Conservation (phyloP, 2,888 invertebrate species). For the Liodrosophila aerea region DNA sequence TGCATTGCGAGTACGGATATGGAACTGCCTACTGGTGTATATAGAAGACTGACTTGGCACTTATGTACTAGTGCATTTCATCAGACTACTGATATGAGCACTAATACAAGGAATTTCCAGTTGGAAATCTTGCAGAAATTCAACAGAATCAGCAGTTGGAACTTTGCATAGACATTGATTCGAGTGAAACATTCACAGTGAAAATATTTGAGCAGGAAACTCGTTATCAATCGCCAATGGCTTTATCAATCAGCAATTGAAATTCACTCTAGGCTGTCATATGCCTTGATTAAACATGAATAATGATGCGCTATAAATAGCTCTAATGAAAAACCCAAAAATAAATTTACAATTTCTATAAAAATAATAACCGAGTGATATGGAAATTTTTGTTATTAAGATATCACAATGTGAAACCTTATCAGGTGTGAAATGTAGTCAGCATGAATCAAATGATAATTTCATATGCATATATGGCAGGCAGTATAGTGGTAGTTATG, state of each 20-base stretch:
- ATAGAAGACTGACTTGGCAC: too few relatives aligned
- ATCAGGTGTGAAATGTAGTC: slow-evolving; percentile 67
- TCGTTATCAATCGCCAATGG: slow-evolving; percentile 12
- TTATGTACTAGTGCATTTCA: too few relatives aligned
- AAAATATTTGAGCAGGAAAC: too few relatives aligned
- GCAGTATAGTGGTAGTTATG: slow-evolving; percentile 22
- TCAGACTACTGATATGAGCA: too few relatives aligned
- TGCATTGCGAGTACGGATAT: slow-evolving; percentile 4
- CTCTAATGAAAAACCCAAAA: slow-evolving; percentile 11
- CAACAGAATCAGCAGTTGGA: too few relatives aligned
- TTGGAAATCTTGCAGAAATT: too few relatives aligned
- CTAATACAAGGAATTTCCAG: too few relatives aligned
- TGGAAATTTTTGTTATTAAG: slow-evolving; percentile 37
- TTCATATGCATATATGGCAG: slow-evolving; percentile 29
- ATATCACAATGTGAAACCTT: slow-evolving; percentile 68
- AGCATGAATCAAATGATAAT: slow-evolving; percentile 53
- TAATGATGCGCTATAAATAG: slow-evolving; percentile 13
- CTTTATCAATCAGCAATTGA: slow-evolving; percentile 1
- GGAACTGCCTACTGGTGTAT: too few relatives aligned
- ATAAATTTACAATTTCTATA: slow-evolving; percentile 36
- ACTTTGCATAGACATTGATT: too few relatives aligned
- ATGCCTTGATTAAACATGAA: not conserved
- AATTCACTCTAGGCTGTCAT: not conserved
- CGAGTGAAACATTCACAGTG: too few relatives aligned
- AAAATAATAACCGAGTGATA: too few relatives aligned